phyloP scores from a whole-genome alignment of 2,888 invertebrate species.

The Meliscaeva auricollis region DNA sequence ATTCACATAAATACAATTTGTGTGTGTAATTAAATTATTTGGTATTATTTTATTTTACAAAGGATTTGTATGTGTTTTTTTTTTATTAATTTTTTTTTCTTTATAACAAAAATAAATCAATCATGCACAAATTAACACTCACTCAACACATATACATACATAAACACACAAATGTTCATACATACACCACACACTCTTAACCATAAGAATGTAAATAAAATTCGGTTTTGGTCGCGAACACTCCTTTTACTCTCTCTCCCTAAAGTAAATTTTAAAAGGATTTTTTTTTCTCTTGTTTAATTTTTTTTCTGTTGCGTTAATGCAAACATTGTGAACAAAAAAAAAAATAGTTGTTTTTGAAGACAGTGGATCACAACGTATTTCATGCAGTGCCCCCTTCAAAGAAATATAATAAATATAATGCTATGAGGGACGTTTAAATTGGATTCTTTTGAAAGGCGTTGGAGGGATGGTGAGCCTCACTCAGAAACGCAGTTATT shows the following conservation, averaged over 20 bases:
- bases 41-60: slow-evolving; percentile 33
- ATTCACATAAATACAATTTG: slow-evolving; percentile 29
- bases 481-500: too few relatives aligned
- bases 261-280: slow-evolving; percentile 54
- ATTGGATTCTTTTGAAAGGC: too few relatives aligned
- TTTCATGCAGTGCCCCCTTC: too few relatives aligned
- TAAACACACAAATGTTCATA: slow-evolving; percentile 44
- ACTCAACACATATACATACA: slow-evolving; percentile 19
- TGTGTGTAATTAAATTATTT: slow-evolving; percentile 7
- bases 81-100: slow-evolving; percentile 6
- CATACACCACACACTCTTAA: slow-evolving; percentile 60
- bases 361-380: too few relatives aligned
- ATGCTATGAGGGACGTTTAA: too few relatives aligned
- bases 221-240: slow-evolving; percentile 75
- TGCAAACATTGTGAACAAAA: slow-evolving; percentile 45
- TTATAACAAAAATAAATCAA: slow-evolving; percentile 13
- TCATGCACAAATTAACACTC: not conserved
- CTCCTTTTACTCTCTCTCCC: slow-evolving; percentile 71
- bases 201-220: slow-evolving; percentile 70
- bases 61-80: not conserved
- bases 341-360: not conserved
- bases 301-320: not conserved
- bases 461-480: too few relatives aligned
- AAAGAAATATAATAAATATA: too few relatives aligned
- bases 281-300: slow-evolving; percentile 14